Evolutionary conservation across 2,888 invertebrate genomes (phyloP).

Genomic region (Aromia moschata): DNA sequence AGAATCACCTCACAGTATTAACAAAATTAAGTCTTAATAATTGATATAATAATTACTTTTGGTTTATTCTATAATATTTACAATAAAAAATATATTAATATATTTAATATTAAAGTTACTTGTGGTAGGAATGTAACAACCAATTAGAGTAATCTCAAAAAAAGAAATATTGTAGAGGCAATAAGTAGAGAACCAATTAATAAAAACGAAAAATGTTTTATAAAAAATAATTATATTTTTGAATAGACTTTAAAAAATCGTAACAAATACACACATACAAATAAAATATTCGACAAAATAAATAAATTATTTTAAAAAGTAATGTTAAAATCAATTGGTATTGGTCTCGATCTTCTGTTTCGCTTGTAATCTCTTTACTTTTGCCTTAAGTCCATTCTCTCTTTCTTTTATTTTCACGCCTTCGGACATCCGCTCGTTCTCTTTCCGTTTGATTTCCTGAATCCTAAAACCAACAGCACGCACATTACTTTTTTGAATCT

Average conservation of each 20-base stretch:
- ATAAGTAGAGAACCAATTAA: too few species aligned
- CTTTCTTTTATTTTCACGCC: conserved; percentile 69
- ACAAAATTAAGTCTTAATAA: too few species aligned
- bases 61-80: too few species aligned
- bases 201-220: too few species aligned
- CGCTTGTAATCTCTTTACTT: conserved; percentile 67
- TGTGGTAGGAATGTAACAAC: too few species aligned
- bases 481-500: background rate
- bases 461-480: conserved; percentile 63
- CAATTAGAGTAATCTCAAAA: too few species aligned
- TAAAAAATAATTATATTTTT: conserved; percentile 37
- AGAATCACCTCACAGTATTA: too few species aligned
- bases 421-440: conserved; percentile 67
- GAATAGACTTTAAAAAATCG: conserved; percentile 37
- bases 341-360: conserved; percentile 46
- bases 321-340: conserved; percentile 26
- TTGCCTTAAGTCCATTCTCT: conserved; percentile 73
- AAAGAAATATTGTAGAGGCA: too few species aligned
- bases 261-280: conserved; percentile 38
- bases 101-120: too few species aligned
- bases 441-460: conserved; percentile 68
- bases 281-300: conserved; percentile 42
- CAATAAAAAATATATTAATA: too few species aligned
- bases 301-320: conserved; percentile 32
- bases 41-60: too few species aligned